Conservation (phyloP, 2,888 invertebrate genomes). For the Taenaris catops region DNA sequence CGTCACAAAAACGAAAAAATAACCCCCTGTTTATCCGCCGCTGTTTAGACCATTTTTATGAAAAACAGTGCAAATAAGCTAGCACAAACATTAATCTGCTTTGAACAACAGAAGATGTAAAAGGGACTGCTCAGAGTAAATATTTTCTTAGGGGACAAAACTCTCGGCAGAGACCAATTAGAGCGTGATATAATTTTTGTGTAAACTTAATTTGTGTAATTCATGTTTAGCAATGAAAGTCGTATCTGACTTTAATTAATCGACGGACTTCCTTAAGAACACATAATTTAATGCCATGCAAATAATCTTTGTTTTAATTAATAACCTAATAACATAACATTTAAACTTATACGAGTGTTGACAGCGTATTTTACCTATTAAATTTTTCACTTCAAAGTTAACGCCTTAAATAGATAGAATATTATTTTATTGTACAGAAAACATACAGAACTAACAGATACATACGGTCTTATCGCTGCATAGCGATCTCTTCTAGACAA, state of each 20-base stretch:
- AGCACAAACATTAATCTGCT: slow-evolving; percentile 77
- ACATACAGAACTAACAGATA: too few relatives aligned
- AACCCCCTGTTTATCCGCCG: slow-evolving; percentile 54
- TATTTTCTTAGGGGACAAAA: slow-evolving; percentile 74
- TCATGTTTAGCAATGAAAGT: slow-evolving; percentile 24
- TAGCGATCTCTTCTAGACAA: too few relatives aligned
- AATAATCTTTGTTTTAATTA: too few relatives aligned
- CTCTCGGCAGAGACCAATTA: slow-evolving; percentile 60
- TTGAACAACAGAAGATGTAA: slow-evolving; percentile 74
- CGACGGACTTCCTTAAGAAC: slow-evolving; percentile 6
- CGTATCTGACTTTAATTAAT: slow-evolving; percentile 21
- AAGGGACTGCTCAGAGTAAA: slow-evolving; percentile 58
- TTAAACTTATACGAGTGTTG: too few relatives aligned
- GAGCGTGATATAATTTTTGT: slow-evolving; percentile 73
- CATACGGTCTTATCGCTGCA: too few relatives aligned
- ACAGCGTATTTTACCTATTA: too few relatives aligned
- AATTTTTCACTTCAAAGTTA: too few relatives aligned
- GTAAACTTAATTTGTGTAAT: slow-evolving; percentile 67
- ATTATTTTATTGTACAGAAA: too few relatives aligned
- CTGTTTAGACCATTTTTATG: slow-evolving; percentile 74
- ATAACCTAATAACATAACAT: too few relatives aligned
- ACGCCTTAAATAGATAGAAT: too few relatives aligned
- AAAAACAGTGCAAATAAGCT: slow-evolving; percentile 69
- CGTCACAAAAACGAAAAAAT: slow-evolving; percentile 49
- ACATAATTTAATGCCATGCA: too few relatives aligned